Evolutionary conservation across 2,888 invertebrate genomes (phyloP), one percentile per base, ranked within the genome.

Genomic region (Drosophila glabriapex): DNA sequence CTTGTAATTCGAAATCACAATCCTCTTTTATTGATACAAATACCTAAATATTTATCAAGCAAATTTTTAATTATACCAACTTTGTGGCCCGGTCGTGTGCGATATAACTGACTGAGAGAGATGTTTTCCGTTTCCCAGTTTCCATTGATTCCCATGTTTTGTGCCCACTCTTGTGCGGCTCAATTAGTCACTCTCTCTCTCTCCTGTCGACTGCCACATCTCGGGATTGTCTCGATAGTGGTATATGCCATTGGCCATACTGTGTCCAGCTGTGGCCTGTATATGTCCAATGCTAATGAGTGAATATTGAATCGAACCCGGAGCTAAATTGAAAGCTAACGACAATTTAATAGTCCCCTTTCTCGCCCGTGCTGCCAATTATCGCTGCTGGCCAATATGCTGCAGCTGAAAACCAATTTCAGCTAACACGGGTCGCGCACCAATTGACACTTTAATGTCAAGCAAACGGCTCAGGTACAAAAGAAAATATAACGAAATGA

Each of bases 251-350:
- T 25, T 39, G 39, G 55, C n/a, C 28, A 25, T 31, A 52, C 43
- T 16, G 16, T 25, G 22, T 1, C 43, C 52, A 35, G 35, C 58
- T 68, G 62, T n/a, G 41, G 35, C 56, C 55, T 62, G 63, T 62
- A 62, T 55, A 68, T 63, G 77, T 66, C 50, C 68, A 72, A 83
- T 83, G 78, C 81, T 87, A 89, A 89, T 89, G 87, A 83, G 78
- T 61, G 59, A 61, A 76, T 74, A 81, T 73, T 56, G 61, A 63
- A 76, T 74, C 70, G 71, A 78, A 68, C 69, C 76, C 58, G 72
- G 33, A 35, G 39, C 69, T 53, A 81, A 84, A 85, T 87, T 89
- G 73, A 89, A 89, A 87, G 82, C 87, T 84, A 89, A 85, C 75
- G 72, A 73, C 43, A 52, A 67, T 83, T 78, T 78, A 80, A 89